Evolutionary conservation across 2,113 vertebrate genomes (phyloP).

Genomic region (Tragelaphus imberbis): DNA sequence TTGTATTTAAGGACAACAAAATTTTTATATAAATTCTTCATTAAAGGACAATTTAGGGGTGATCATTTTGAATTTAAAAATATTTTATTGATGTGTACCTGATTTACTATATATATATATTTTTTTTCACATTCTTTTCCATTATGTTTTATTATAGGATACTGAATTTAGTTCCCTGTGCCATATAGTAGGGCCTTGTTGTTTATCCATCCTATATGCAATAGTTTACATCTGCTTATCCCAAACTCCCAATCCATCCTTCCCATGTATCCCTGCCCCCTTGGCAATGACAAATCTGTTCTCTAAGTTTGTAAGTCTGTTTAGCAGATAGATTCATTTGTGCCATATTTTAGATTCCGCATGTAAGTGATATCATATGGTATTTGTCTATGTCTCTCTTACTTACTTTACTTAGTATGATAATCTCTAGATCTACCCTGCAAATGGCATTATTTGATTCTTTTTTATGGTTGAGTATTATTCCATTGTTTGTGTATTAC

Average conservation of each 20-base stretch:
- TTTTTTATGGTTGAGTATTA: neutral
- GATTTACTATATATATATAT: neutral
- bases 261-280: fast-evolving
- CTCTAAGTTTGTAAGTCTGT: neutral
- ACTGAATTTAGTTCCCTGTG: neutral
- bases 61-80: neutral
- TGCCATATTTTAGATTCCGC: neutral
- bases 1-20: neutral
- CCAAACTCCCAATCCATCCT: neutral
- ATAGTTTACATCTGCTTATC: neutral
- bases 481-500: neutral
- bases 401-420: neutral
- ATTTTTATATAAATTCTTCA: neutral
- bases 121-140: neutral
- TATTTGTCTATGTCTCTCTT: neutral
- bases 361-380: neutral
- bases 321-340: neutral
- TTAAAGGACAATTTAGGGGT: neutral
- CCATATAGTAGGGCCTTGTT: neutral
- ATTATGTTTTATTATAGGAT: neutral
- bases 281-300: neutral
- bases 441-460: neutral
- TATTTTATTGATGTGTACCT: neutral
- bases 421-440: neutral
- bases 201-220: neutral